Percentiles rank a stretch among this genome's conserved stretches.
These are phyloP conservation scores for Bostrychus sinensis DNA, from an alignment of 2,113 vertebrate species.

Conservation along the genomic window DNA sequence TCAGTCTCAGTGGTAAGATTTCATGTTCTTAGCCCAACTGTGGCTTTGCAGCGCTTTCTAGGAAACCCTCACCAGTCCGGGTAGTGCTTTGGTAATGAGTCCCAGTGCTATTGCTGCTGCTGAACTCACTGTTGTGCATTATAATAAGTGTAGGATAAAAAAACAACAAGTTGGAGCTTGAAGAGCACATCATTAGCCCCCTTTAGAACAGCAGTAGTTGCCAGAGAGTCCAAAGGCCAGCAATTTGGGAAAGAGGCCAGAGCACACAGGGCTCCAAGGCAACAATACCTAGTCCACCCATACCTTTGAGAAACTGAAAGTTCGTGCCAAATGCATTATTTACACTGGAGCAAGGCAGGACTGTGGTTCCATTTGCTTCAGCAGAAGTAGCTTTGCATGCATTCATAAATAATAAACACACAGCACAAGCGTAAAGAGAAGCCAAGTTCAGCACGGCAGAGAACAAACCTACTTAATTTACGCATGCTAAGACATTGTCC, in stretches of 20 bases:
- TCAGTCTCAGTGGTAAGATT: not conserved
- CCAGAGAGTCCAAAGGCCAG: conserved; percentile 45
- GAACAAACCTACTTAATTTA: conserved; percentile 55
- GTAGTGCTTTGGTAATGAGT: conserved; percentile 53
- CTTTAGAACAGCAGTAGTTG: conserved; percentile 40
- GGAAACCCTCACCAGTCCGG: conserved; percentile 18
- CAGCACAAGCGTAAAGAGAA: conserved; percentile 48
- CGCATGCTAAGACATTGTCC: conserved; percentile 34
- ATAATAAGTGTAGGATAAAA: conserved; percentile 50
- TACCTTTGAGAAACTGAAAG: conserved; percentile 51
- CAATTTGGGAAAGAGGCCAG: conserved; percentile 37
- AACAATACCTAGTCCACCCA: conserved; percentile 26
- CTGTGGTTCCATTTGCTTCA: conserved; percentile 72
- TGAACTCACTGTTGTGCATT: conserved; percentile 54
- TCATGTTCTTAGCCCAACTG: conserved; percentile 15
- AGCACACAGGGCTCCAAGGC: conserved; percentile 20
- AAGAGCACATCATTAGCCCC: conserved; percentile 56
- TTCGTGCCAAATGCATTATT: conserved; percentile 77
- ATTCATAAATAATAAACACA: conserved; percentile 79
- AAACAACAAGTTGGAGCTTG: conserved; percentile 36
- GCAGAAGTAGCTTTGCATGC: conserved; percentile 75
- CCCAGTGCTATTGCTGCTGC: conserved; percentile 29
- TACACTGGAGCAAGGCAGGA: conserved; percentile 69
- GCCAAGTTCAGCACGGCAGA: conserved; percentile 51
- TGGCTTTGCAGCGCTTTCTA: conserved; percentile 30